Base-by-base conservation (phyloP, 2,113 vertebrate genomes). In the Spea multiplicata region DNA sequence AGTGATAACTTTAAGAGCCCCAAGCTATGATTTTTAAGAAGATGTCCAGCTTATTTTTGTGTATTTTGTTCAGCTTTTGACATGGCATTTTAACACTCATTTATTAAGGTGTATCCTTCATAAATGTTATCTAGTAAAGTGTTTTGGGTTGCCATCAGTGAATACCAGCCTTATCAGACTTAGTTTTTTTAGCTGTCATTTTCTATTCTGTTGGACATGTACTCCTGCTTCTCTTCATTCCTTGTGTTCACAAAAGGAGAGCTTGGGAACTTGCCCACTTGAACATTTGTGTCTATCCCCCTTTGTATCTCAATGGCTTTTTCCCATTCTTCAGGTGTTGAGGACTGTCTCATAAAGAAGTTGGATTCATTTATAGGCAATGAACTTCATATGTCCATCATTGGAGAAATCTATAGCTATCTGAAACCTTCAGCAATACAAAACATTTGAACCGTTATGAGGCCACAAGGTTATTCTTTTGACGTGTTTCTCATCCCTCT, bases 221-320 rank as follows among this genome's bases (percentile, higher is more conserved):
- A 68, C 75, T 70, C 70, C 44, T 70, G 53, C 12, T 66, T 45
- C 55, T 14, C 75, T 70, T 77, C 69, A 61, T 77, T 71, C 45
- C 53, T 55, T 7, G 53, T 17, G 53, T n/a, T 70, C 66, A 77
- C 75, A 77, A 77, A 77, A 77, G 75, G 44, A 73, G 70, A 46
- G 50, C 69, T 71, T 80, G 77, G 69, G 77, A 72, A 80, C 71
- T 66, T 73, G 69, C 69, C 71, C 71, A 73, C 66, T 73, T 66
- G 70, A 70, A 70, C 44, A 80, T 48, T 80, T 52, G 50, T 80
- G 47, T 73, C 52, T 59, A 45, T 44, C 48, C 47, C 48, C 70
- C 59, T 73, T 73, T 80, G 70, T 72, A 14, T 73, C 61, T 73
- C 17, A 45, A 8, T 45, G 44, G 70, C 44, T 55, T 78, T 72